Evolutionary conservation across 2,888 invertebrate genomes (phyloP), one percentile per base, ranked within the genome.

Genomic region (Neuroscelio doddi): DNA sequence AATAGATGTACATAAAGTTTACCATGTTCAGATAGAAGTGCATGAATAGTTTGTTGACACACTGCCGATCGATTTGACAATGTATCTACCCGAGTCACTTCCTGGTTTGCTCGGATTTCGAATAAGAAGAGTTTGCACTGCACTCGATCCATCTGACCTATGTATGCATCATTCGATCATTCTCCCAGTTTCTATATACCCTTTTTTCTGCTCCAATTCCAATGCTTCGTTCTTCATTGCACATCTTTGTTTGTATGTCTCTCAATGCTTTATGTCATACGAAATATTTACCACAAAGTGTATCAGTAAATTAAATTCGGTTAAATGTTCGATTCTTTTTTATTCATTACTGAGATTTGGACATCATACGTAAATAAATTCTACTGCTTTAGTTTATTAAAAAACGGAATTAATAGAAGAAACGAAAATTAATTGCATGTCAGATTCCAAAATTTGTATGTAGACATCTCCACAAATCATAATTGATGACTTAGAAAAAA

Each of bases 311-410:
- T 71, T 52, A 55, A 53, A 58, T 57, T 53, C 47, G 73, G 71
- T 59, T 71, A 61, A 69, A 71, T 70, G 64, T 76, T 70, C 75
- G 75, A 77, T 78, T 77, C 78, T 70, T 72, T 75, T 77, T 78
- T 75, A 76, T 76, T 78, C 77, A 76, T 77, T 73, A 73, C 73
- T 71, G 71, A 70, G 68, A 69, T 71, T 69, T 52, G 39, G 61
- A 46, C 41, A 56, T 44, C 26, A 15, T 47, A 59, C 55, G 64
- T 52, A 68, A 68, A 64, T 56, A 63, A 64, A 61, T 64, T 68
- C 47, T n/a, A n/a, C n/a, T n/a, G n/a, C n/a, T n/a, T n/a, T n/a
- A n/a, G n/a, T n/a, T n/a, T n/a, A n/a, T n/a, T 55, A 59, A 63
- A 58, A 67, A 67, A 52, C 59, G 59, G 36, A 46, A 55, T 49